Percentiles rank a stretch among this genome's conserved stretches.
phyloP scores from a whole-genome alignment of 1,140 invertebrate species.

The Diachasma alloeum region DNA sequence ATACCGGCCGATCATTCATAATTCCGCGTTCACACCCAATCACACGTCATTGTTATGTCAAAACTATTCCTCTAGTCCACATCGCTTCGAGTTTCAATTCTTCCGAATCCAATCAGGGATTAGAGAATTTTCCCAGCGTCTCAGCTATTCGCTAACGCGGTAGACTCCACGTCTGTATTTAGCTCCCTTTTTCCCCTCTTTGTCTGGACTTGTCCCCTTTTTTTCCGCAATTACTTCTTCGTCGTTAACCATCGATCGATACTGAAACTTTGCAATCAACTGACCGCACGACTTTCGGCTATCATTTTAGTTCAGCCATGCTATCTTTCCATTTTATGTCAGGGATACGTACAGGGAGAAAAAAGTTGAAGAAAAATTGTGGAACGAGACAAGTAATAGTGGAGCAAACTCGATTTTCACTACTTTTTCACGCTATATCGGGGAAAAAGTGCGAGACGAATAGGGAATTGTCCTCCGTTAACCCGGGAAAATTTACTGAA shows the following conservation, averaged over 20 bases:
- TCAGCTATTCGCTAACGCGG: neutral
- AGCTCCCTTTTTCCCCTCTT: neutral
- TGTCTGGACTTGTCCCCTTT: neutral
- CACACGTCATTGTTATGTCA: too few relatives aligned
- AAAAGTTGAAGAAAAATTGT: too few relatives aligned
- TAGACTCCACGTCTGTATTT: neutral
- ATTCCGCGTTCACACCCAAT: too few relatives aligned
- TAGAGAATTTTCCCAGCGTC: neutral
- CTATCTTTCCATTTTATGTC: neutral
- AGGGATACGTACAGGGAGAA: too few relatives aligned
- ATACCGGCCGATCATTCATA: too few relatives aligned
- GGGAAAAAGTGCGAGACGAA: too few relatives aligned
- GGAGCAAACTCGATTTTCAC: too few relatives aligned
- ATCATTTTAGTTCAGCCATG: too few relatives aligned
- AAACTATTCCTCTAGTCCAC: neutral
- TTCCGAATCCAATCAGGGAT: neutral
- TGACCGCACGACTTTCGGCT: neutral
- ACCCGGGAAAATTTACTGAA: too few relatives aligned
- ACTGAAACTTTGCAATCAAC: slow-evolving; percentile 5
- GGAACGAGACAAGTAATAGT: too few relatives aligned
- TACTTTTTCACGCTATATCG: too few relatives aligned
- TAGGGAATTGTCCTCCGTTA: too few relatives aligned
- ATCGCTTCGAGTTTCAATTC: neutral
- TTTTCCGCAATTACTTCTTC: neutral
- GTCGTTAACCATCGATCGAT: neutral